These are phyloP conservation scores for Serilophus lunatus DNA, from an alignment of 2,113 vertebrate species.

Conservation along the genomic window DNA sequence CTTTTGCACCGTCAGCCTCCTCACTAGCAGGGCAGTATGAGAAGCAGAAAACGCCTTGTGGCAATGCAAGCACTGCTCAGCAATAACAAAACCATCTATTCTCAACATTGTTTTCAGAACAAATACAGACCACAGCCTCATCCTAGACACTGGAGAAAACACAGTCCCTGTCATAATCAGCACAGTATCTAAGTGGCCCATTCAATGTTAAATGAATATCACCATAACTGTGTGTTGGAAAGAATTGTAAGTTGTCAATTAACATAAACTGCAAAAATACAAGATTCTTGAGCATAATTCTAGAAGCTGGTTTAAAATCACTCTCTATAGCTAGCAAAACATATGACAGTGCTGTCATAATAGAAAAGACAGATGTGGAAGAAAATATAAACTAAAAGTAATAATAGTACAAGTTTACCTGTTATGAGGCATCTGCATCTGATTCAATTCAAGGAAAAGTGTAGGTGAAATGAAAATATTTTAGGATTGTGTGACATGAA, in stretches of 20 bases:
- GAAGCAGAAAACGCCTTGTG: background rate
- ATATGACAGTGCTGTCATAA: background rate
- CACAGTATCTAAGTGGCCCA: background rate
- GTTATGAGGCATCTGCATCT: background rate
- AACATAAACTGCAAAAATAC: background rate
- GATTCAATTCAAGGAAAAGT: background rate
- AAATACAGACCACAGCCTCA: background rate
- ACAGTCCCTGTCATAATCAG: background rate
- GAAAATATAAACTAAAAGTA: background rate
- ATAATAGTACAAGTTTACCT: background rate
- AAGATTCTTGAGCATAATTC: background rate
- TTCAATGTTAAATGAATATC: background rate
- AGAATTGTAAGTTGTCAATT: background rate
- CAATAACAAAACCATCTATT: background rate
- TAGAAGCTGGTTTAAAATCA: background rate
- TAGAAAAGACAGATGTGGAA: background rate
- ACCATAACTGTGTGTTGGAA: background rate
- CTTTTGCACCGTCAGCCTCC: background rate
- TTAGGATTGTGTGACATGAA: background rate
- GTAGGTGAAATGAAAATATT: background rate
- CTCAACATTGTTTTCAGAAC: background rate
- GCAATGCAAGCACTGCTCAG: background rate
- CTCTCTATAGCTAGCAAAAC: background rate
- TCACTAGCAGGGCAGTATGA: accelerated
- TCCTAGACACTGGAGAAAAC: background rate